Base-by-base conservation (phyloP, 2,113 vertebrate species). In the Dromaius novaehollandiae region DNA sequence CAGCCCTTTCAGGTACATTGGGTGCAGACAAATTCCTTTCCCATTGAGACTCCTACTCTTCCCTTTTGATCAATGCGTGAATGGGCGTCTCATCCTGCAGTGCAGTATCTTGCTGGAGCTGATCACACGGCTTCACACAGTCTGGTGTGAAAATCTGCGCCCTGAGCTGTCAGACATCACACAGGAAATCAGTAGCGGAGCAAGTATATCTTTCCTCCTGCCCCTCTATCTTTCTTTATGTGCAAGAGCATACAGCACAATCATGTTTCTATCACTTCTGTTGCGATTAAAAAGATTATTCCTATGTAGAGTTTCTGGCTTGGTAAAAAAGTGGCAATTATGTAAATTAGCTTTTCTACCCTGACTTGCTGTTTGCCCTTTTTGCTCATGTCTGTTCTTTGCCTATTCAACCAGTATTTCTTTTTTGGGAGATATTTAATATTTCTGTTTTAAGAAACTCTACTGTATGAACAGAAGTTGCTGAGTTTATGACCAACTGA, bases 361-460 rank as follows among this genome's bases (percentile, higher is more conserved):
- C 55, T 78, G 34, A 74, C 58, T 93, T 93, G 28, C 48, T 82
- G 38, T 86, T 93, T 65, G 75, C 38, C 36, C 48, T 93, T 76
- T 93, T 89, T 69, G 22, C 44, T 56, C 51, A 19, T 12, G 38
- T 61, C n/a, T 92, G 78, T 53, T 32, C 42, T 71, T 74, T 78
- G 32, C 17, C 69, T 90, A 26, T 88, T 89, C 61, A 82, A 68
- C 10, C 20, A 87, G 44, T 44, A 70, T 87, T 84, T 80, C 28
- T 65, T 92, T 48, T 58, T 70, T 50, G 34, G 7, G 50, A 88
- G 38, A 71, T 78, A 71, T 56, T 68, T 61, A 73, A 8, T 65
- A 82, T 82, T 89, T 76, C 58, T 8, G 50, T 82, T 87, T 93
- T 82, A 92, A 93, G 75, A 82, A 96, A 76, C 28, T n/a, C 58